Conservation (phyloP, 2,888 invertebrate genomes). For the Eupithecia abbreviata region DNA sequence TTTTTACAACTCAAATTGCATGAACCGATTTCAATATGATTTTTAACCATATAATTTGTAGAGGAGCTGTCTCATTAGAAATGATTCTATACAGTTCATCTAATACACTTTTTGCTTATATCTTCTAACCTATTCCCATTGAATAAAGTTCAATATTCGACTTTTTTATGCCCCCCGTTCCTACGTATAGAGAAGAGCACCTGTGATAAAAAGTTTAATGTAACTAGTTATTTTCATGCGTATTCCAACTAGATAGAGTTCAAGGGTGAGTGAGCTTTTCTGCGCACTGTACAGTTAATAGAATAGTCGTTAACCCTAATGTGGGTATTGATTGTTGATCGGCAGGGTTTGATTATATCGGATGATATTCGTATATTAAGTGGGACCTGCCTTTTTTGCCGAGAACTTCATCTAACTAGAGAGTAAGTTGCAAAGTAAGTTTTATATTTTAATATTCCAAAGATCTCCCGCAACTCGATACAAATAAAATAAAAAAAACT, state of each 20-base stretch:
- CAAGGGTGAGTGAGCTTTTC: neutral
- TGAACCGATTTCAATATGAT: constrained; percentile 25
- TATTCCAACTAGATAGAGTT: neutral
- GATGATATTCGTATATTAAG: constrained; percentile 57
- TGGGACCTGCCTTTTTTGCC: constrained; percentile 24
- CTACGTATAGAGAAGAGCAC: constrained; percentile 35
- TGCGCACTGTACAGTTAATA: neutral
- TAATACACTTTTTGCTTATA: neutral
- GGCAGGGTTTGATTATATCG: constrained; percentile 51
- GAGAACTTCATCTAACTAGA: neutral
- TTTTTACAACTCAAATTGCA: constrained; percentile 22
- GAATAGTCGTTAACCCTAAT: constrained; percentile 50
- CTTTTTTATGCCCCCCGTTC: constrained; percentile 34
- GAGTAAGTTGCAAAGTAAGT: neutral
- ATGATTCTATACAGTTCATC: constrained; percentile 1
- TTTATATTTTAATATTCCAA: neutral
- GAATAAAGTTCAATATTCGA: constrained; percentile 10
- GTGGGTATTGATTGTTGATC: constrained; percentile 46
- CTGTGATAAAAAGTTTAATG: constrained; percentile 4
- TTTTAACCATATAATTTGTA: constrained; percentile 33
- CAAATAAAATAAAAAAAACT: too few relatives aligned
- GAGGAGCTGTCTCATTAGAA: constrained; percentile 45
- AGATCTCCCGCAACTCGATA: too few relatives aligned
- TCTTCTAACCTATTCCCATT: constrained; percentile 5
- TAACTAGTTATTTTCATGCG: neutral